A percentile compares a stretch with the other conserved stretches of the same genome.
Conservation (phyloP, 2,888 invertebrate genomes). For the Elgonia sp. region DNA sequence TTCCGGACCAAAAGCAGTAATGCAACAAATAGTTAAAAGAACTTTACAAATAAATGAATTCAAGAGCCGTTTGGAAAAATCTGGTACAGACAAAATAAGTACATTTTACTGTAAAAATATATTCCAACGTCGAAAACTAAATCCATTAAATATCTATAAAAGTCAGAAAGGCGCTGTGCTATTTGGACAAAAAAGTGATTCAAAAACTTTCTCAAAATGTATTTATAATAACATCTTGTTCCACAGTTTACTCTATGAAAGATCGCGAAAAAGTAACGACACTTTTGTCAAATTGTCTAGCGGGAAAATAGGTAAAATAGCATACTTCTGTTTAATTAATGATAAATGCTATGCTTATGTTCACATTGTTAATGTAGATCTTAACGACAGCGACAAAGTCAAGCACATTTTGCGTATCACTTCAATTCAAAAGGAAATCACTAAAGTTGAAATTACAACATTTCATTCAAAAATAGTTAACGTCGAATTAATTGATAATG, state of each 20-base stretch:
- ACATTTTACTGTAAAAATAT: neutral
- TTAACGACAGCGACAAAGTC: neutral
- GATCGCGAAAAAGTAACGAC: neutral
- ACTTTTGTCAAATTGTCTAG: neutral
- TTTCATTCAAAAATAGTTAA: neutral
- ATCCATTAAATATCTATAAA: neutral
- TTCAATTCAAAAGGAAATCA: neutral
- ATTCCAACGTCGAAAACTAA: neutral
- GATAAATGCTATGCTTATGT: neutral
- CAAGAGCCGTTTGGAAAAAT: neutral
- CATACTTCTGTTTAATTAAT: neutral
- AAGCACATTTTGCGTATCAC: neutral
- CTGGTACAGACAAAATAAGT: neutral
- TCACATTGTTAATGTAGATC: neutral
- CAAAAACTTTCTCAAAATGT: neutral
- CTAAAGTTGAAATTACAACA: neutral
- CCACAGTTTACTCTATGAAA: neutral
- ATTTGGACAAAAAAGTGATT: neutral
- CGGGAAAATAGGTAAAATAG: neutral
- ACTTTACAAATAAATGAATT: neutral
- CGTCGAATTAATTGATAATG: neutral
- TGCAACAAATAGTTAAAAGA: neutral
- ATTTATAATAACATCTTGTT: neutral
- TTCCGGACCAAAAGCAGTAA: neutral
- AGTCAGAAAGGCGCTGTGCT: neutral